These are phyloP conservation scores for Caenorhabditis japonica DNA, from an alignment of 2,888 invertebrate species.

Conservation along the genomic window DNA sequence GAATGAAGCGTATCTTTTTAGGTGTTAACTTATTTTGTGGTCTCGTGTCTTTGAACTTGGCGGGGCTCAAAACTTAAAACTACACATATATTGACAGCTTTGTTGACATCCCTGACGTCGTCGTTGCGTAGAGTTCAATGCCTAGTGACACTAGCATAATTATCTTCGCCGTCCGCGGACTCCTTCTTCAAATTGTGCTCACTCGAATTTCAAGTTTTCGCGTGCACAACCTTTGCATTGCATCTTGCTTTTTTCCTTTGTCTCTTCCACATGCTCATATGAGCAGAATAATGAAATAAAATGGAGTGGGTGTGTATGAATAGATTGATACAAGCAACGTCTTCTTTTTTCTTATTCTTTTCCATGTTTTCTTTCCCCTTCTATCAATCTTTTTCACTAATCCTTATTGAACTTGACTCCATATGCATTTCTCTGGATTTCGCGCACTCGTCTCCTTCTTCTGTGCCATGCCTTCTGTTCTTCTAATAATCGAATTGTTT, in stretches of 20 bases:
- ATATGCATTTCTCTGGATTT: slow-evolving; percentile 19
- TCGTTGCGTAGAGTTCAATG: neutral
- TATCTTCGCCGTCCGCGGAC: slow-evolving; percentile 2
- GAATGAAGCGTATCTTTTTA: too few relatives aligned
- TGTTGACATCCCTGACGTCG: neutral
- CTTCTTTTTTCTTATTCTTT: neutral
- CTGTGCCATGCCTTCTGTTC: neutral
- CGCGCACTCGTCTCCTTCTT: neutral
- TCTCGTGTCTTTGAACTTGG: too few relatives aligned
- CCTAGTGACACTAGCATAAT: slow-evolving; percentile 31
- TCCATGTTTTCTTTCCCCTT: slow-evolving; percentile 15
- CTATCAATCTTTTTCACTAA: slow-evolving; percentile 4
- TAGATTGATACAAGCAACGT: neutral
- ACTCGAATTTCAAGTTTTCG: slow-evolving; percentile 23
- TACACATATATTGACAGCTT: neutral
- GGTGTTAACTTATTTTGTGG: too few relatives aligned
- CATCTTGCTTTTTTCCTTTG: slow-evolving; percentile 4
- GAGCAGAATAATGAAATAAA: slow-evolving; percentile 18
- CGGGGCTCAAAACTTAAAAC: too few relatives aligned
- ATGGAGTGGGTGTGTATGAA: neutral
- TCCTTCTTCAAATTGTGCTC: neutral
- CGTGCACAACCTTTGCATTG: slow-evolving; percentile 2
- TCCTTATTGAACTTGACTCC: slow-evolving; percentile 43
- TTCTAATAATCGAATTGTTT: slow-evolving; percentile 32
- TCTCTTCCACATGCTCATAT: slow-evolving; percentile 6